Conservation (phyloP, 2,888 invertebrate genomes). For the Plebejus melissa region DNA sequence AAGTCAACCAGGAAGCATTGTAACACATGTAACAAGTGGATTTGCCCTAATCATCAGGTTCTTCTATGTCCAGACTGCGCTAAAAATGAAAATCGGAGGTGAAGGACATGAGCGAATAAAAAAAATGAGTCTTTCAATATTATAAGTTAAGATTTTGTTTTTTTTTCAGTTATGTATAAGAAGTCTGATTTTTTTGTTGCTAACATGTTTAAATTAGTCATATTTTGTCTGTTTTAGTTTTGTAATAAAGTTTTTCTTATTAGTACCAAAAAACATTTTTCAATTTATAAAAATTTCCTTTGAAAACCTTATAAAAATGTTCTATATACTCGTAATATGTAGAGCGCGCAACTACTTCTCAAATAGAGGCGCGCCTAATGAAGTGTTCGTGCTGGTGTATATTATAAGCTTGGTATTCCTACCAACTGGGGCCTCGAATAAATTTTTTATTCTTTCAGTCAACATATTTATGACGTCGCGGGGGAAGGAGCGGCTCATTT, state of each 20-base stretch:
- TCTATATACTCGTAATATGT: constrained; percentile 7
- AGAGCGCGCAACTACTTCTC: constrained; percentile 1
- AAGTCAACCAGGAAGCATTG: constrained; percentile 22
- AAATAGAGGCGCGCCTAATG: constrained; percentile 4
- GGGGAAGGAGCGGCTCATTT: constrained; percentile 66
- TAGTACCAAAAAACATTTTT: background rate
- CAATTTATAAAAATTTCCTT: background rate
- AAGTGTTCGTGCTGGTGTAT: background rate
- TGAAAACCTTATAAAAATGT: constrained; percentile 1
- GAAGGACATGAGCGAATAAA: background rate
- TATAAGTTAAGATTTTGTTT: constrained; percentile 7
- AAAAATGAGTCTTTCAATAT: background rate
- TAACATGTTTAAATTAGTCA: background rate
- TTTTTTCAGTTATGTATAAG: background rate
- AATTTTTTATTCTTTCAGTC: constrained; percentile 54
- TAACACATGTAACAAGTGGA: constrained; percentile 17
- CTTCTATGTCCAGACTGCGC: constrained; percentile 16
- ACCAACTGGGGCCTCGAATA: background rate
- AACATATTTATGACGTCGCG: constrained; percentile 73
- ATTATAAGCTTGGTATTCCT: background rate
- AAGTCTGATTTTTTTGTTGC: background rate
- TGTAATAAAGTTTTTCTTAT: constrained; percentile 3
- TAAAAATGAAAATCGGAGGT: constrained; percentile 1
- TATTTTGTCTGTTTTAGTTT: too few relatives aligned
- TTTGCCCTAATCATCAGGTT: constrained; percentile 16